Evolutionary conservation across 2,888 invertebrate species (phyloP).

Genomic region (Cinara cedri): DNA sequence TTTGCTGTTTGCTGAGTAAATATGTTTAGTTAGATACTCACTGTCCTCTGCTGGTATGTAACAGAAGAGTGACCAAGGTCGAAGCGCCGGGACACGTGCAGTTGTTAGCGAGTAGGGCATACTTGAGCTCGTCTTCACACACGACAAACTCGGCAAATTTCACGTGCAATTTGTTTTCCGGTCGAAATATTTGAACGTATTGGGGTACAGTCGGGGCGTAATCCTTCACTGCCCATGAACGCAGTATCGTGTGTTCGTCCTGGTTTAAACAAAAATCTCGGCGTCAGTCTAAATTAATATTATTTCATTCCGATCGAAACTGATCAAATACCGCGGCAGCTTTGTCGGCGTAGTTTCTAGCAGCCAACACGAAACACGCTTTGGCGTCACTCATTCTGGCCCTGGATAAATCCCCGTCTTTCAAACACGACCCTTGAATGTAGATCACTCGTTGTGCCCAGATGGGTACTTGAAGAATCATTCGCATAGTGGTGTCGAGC

Average conservation of each 20-base stretch:
- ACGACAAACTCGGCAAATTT: constrained; percentile 98
- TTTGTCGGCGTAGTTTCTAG: constrained; percentile 94
- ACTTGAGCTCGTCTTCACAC: constrained; percentile 99
- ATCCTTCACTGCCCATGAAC: constrained; percentile 98
- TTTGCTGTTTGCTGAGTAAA: no score
- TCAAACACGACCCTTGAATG: constrained; percentile 94
- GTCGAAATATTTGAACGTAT: constrained; percentile 97
- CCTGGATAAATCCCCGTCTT: constrained; percentile 92
- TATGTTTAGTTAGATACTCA: constrained; percentile 76
- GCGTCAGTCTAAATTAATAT: no score
- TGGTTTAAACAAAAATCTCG: constrained; percentile 61
- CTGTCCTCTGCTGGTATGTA: constrained; percentile 98
- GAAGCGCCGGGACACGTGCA: constrained; percentile 98
- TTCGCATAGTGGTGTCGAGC: constrained; percentile 95
- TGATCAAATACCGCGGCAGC: constrained; percentile 78
- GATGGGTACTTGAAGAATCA: constrained; percentile 87
- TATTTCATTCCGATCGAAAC: neutral
- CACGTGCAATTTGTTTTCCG: constrained; percentile 97
- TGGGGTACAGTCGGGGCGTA: constrained; percentile 96
- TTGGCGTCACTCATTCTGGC: constrained; percentile 97
- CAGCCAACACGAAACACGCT: constrained; percentile 95
- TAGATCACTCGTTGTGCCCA: constrained; percentile 98
- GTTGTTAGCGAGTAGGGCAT: constrained; percentile 96
- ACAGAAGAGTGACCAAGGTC: constrained; percentile 89
- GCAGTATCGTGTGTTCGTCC: constrained; percentile 77